These are phyloP conservation scores for Panthera uncia DNA, from an alignment of 2,113 vertebrate genomes.

Conservation along the genomic window DNA sequence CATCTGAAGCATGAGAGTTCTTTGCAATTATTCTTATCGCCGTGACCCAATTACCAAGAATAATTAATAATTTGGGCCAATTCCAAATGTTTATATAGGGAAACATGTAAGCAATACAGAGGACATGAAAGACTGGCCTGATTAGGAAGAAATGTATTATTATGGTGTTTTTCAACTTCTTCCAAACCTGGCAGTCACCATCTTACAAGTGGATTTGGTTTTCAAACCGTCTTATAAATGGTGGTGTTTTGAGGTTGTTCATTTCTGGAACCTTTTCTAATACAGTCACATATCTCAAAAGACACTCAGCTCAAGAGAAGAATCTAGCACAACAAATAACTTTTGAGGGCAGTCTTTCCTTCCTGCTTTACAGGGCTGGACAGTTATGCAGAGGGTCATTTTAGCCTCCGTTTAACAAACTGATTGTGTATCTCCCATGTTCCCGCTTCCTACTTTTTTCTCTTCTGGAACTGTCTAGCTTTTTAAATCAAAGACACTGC, in stretches of 20 bases:
- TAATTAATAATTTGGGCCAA: constrained; percentile 68
- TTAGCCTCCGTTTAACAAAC: constrained; percentile 30
- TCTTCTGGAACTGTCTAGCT: background rate
- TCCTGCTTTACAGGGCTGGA: background rate
- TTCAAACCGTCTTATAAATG: constrained; percentile 41
- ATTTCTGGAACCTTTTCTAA: constrained; percentile 22
- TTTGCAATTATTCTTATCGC: constrained; percentile 65
- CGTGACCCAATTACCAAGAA: constrained; percentile 60
- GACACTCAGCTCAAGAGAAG: constrained; percentile 30
- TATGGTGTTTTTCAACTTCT: constrained; percentile 57
- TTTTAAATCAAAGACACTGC: background rate
- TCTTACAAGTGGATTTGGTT: constrained; percentile 51
- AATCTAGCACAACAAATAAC: background rate
- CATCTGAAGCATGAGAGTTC: constrained; percentile 54
- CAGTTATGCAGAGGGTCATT: background rate
- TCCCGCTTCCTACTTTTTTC: background rate
- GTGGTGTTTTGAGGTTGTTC: background rate
- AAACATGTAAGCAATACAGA: constrained; percentile 59
- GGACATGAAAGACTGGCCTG: constrained; percentile 59
- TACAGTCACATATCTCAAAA: constrained; percentile 34
- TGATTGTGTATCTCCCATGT: background rate
- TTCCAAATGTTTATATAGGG: constrained; percentile 65
- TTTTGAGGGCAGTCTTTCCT: constrained; percentile 12
- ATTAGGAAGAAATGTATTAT: constrained; percentile 47
- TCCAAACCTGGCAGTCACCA: constrained; percentile 42